Evolutionary conservation across 2,797 vertebrate genomes (phyloP).

Genomic region (Rhabdophis nuchalis): DNA sequence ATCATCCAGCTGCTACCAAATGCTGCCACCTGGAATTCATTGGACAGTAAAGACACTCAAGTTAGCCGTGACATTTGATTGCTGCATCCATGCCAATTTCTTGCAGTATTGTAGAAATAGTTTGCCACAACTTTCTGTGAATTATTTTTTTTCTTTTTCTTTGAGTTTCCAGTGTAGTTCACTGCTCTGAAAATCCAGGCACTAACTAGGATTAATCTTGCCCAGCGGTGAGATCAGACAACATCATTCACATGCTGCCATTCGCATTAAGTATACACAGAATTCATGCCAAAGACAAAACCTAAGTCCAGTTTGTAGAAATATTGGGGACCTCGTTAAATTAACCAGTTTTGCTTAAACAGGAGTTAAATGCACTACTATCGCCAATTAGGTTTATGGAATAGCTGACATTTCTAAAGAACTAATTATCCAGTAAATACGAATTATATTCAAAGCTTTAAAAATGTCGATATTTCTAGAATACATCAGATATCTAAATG

Average conservation of each 20-base stretch:
- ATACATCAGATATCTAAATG: neutral
- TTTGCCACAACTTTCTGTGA: neutral
- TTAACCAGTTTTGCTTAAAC: neutral
- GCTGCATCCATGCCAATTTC: neutral
- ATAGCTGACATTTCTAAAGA: neutral
- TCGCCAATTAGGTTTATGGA: neutral
- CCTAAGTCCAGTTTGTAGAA: neutral
- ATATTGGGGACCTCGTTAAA: neutral
- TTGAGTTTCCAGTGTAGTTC: neutral
- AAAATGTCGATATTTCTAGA: neutral
- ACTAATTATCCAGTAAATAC: neutral
- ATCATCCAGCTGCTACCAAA: neutral
- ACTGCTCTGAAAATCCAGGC: neutral
- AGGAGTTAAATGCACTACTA: neutral
- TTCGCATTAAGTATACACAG: neutral
- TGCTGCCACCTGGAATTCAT: neutral
- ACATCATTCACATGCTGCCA: neutral
- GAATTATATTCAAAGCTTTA: neutral
- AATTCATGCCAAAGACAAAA: neutral
- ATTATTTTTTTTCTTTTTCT: neutral
- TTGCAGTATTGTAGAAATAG: neutral
- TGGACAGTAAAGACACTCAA: neutral
- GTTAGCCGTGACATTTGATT: neutral
- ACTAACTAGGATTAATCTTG: neutral
- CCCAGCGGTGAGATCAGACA: neutral